Conservation (phyloP, 2,113 vertebrate genomes). For the Tauraco erythrolophus region DNA sequence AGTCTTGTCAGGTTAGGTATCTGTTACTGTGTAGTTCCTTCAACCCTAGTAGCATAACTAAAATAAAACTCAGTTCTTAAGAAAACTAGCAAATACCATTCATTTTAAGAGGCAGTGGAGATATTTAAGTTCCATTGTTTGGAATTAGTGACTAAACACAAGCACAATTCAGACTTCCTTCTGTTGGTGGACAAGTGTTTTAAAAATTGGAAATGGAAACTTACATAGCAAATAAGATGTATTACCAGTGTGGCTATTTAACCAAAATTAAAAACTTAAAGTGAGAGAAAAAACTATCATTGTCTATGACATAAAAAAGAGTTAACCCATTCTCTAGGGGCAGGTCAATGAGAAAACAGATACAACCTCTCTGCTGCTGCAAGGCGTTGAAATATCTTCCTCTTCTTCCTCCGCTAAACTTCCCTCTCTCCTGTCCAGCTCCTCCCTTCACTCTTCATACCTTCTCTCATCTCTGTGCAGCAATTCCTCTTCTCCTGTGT, state of each 20-base stretch:
- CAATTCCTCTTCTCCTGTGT: not conserved
- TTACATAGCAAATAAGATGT: not conserved
- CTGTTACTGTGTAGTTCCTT: not conserved
- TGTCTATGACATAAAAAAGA: not conserved
- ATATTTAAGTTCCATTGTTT: not conserved
- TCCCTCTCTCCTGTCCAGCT: not conserved
- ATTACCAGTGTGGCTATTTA: not conserved
- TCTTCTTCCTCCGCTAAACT: not conserved
- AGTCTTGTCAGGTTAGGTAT: not conserved
- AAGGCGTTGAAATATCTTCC: accelerated
- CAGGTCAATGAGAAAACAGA: not conserved
- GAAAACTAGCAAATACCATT: not conserved
- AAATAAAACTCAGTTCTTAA: not conserved
- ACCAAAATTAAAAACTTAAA: not conserved
- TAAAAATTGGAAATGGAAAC: not conserved
- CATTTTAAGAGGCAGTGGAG: not conserved
- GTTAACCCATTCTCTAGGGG: not conserved
- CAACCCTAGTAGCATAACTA: not conserved
- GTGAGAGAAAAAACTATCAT: not conserved
- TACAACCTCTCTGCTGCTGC: not conserved
- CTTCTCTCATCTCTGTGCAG: not conserved
- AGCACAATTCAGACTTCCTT: not conserved
- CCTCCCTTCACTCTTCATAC: not conserved
- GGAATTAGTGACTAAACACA: not conserved
- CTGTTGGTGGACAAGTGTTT: not conserved